phyloP scores from a whole-genome alignment of 2,797 vertebrate species.

The Prunella strophiata region DNA sequence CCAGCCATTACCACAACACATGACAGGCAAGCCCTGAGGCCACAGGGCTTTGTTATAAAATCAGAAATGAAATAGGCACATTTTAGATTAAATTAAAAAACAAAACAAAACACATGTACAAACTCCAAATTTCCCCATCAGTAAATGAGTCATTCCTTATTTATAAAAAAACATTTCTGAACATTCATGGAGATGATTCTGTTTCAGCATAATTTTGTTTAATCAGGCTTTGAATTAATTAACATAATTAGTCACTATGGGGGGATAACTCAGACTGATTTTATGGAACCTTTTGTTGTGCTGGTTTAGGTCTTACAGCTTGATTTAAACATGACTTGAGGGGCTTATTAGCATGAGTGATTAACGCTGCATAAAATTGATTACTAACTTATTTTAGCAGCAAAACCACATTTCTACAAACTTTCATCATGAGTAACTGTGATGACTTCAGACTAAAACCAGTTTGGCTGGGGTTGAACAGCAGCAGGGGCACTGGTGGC shows the following conservation, averaged over 20 bases:
- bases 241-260: slow-evolving; percentile 31
- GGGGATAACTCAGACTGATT: slow-evolving; percentile 16
- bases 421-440: not conserved
- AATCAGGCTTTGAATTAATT: slow-evolving; percentile 64
- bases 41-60: not conserved
- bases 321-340: slow-evolving; percentile 14
- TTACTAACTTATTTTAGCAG: slow-evolving; percentile 25
- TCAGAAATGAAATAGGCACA: not conserved
- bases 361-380: slow-evolving; percentile 45
- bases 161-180: slow-evolving; percentile 15
- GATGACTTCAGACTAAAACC: not conserved
- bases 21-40: not conserved
- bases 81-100: not conserved
- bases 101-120: not conserved
- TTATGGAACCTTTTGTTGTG: slow-evolving; percentile 31
- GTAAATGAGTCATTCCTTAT: not conserved
- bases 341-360: slow-evolving; percentile 34
- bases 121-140: not conserved
- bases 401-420: not conserved
- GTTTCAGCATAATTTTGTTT: slow-evolving; percentile 32
- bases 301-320: slow-evolving; percentile 8
- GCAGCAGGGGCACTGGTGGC: not conserved
- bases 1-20: not conserved
- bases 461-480: not conserved
- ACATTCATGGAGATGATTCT: not conserved